Conservation (phyloP, 2,797 vertebrate genomes). For the Cebuella pygmaea region DNA sequence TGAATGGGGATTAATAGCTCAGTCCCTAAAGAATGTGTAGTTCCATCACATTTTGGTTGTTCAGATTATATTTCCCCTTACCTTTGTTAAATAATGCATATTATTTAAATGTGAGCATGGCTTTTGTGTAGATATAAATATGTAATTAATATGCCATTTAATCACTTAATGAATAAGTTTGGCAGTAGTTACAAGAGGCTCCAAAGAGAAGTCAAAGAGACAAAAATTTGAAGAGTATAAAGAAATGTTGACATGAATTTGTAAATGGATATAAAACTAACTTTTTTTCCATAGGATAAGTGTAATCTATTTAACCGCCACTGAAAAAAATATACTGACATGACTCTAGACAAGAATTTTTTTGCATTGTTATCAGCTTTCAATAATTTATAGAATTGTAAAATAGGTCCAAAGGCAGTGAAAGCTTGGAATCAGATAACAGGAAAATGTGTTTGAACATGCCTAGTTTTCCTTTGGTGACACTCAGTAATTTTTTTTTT, state of each 20-base stretch:
- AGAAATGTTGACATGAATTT: neutral
- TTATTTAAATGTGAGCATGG: neutral
- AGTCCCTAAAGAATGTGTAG: neutral
- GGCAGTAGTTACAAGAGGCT: neutral
- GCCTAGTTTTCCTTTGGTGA: neutral
- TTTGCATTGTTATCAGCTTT: neutral
- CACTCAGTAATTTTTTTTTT: neutral
- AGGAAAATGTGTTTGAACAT: neutral
- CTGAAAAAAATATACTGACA: neutral
- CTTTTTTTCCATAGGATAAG: neutral
- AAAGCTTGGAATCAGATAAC: neutral
- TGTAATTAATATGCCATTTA: neutral
- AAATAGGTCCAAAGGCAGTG: slow-evolving; percentile 18
- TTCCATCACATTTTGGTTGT: neutral
- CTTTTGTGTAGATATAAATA: neutral
- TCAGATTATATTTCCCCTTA: neutral
- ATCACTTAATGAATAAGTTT: neutral
- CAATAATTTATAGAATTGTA: slow-evolving; percentile 19
- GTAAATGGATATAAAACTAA: neutral
- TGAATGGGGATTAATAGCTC: neutral
- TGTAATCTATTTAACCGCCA: neutral
- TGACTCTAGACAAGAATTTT: neutral
- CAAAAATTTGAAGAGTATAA: neutral
- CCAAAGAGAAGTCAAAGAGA: neutral
- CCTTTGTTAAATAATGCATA: neutral